Conservation (phyloP, 2,113 vertebrate genomes). For the Alosa alosa region DNA sequence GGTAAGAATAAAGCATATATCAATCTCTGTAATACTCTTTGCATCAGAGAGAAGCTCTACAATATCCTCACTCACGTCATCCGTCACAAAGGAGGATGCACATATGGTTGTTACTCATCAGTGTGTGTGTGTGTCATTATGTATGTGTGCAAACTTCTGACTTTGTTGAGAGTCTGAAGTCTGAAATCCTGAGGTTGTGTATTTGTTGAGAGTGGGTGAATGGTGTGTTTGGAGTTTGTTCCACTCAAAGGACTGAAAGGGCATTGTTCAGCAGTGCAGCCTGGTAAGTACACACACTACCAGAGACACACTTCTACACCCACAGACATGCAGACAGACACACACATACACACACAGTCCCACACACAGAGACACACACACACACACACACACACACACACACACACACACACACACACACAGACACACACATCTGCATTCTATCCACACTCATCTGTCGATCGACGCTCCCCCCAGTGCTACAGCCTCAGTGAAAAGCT, state of each 20-base stretch:
- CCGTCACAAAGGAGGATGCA: not conserved
- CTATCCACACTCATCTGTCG: not conserved
- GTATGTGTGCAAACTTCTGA: not conserved
- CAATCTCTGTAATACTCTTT: not conserved
- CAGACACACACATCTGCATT: not conserved
- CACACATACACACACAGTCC: not conserved
- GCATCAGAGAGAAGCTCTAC: not conserved
- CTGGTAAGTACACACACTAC: not conserved
- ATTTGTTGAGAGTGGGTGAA: too few species aligned
- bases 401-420: not conserved
- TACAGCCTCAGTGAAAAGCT: not conserved
- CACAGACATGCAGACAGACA: not conserved
- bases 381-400: not conserved
- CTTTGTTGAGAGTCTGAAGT: too few species aligned
- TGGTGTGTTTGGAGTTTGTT: too few species aligned
- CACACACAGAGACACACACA: not conserved
- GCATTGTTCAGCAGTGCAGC: not conserved
- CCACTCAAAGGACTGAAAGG: not conserved
- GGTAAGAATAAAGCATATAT: not conserved
- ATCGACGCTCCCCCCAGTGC: not conserved
- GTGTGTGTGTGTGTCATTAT: not conserved
- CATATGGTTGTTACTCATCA: not conserved
- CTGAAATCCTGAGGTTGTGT: too few species aligned
- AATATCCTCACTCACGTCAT: not conserved
- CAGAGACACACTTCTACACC: not conserved